phyloP scores from a whole-genome alignment of 2,888 invertebrate species.

The Drosophila kanekoi region DNA sequence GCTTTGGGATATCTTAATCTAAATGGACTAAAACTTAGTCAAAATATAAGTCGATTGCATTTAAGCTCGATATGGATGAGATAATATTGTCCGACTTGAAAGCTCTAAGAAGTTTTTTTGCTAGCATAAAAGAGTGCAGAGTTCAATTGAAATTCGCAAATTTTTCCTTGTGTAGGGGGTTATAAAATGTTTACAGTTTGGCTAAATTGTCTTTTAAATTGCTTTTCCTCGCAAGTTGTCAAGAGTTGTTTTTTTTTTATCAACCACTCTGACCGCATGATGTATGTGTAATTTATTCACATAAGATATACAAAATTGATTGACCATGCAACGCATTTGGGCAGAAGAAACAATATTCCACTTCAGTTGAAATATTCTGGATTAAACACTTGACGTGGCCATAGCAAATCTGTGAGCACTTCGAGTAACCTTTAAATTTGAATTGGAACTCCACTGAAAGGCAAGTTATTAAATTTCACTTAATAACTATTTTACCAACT shows the following conservation, averaged over 20 bases:
- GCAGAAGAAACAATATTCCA: constrained; percentile 26
- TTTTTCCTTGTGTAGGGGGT: constrained; percentile 21
- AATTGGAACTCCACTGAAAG: constrained; percentile 28
- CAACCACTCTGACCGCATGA: constrained; percentile 15
- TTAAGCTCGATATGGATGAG: too few species aligned
- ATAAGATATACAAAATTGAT: constrained; percentile 35
- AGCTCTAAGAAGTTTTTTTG: not conserved
- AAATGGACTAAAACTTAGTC: too few species aligned
- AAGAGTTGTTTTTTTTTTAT: constrained; percentile 20
- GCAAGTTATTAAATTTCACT: constrained; percentile 22
- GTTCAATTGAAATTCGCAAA: not conserved
- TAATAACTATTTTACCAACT: not conserved
- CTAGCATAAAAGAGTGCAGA: not conserved
- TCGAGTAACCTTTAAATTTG: constrained; percentile 8
- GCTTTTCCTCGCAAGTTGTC: constrained; percentile 49
- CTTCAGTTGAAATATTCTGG: constrained; percentile 19
- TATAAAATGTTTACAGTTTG: constrained; percentile 43
- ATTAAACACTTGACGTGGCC: constrained; percentile 15
- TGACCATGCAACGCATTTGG: constrained; percentile 37
- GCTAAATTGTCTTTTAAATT: constrained; percentile 62
- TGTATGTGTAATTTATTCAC: constrained; percentile 47
- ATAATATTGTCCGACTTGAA: too few species aligned
- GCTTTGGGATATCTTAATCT: too few species aligned
- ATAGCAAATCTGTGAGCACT: constrained; percentile 15
- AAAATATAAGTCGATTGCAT: too few species aligned